Conservation (phyloP, 2,113 vertebrate species). For the Corydoras sp. region DNA sequence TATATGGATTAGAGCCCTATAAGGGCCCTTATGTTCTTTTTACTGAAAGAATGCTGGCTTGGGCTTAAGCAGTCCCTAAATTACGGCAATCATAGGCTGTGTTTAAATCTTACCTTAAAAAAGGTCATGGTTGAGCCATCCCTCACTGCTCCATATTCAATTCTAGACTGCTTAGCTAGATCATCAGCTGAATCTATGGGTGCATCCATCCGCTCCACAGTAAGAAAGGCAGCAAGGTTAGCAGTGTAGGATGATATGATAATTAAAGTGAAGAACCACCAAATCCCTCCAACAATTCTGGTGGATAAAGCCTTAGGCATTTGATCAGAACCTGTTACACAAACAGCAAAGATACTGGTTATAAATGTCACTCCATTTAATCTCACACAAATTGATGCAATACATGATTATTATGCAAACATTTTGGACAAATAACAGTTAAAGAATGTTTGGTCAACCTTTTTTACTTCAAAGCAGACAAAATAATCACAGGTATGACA, state of each 20-base stretch:
- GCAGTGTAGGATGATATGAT: conserved; percentile 98
- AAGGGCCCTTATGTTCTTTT: no score
- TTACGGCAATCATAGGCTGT: no score
- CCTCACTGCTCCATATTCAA: conserved; percentile 91
- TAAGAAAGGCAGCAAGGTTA: conserved; percentile 96
- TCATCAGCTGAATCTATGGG: conserved; percentile 63
- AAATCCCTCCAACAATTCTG: conserved; percentile 52
- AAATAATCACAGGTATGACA: no score
- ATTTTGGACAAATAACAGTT: no score
- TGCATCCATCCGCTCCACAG: conserved; percentile 95
- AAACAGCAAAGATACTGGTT: conserved; percentile 37
- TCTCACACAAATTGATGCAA: no score
- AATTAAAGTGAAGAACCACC: conserved; percentile 99
- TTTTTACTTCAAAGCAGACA: no score
- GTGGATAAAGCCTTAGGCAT: conserved; percentile 99
- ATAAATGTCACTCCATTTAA: neutral
- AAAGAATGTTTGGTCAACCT: no score
- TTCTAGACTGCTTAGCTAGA: conserved; percentile 94
- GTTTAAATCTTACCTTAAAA: conserved; percentile 80
- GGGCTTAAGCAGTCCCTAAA: no score
- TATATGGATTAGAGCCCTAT: no score
- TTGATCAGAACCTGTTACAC: conserved; percentile 86
- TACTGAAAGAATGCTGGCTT: no score
- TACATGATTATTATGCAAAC: no score
- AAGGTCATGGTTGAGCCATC: conserved; percentile 98